Evolutionary conservation across 2,888 invertebrate genomes (phyloP).

Genomic region (Yponomeuta cagnagella): DNA sequence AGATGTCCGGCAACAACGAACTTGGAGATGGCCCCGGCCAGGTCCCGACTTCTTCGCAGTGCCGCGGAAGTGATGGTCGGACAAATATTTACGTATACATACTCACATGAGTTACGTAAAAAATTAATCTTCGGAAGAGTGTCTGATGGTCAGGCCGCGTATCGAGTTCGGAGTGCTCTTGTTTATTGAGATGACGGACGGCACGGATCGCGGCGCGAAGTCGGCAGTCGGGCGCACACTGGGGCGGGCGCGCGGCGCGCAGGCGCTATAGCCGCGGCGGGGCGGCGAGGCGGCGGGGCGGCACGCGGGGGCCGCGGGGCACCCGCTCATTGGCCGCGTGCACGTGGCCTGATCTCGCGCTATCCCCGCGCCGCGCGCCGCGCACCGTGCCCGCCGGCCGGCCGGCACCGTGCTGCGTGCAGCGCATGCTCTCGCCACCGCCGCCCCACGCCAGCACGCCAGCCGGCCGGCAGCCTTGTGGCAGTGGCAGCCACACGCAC

Average conservation of each 20-base stretch:
- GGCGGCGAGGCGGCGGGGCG: conserved; percentile 19
- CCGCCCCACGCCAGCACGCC: conserved; percentile 7
- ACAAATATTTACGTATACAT: not conserved
- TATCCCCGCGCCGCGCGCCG: conserved; percentile 15
- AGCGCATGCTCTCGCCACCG: conserved; percentile 25
- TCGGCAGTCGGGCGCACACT: conserved; percentile 20
- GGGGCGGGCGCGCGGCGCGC: conserved; percentile 23
- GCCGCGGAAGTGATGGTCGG: not conserved
- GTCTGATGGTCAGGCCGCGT: conserved; percentile 14
- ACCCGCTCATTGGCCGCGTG: conserved; percentile 85
- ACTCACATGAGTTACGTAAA: conserved; percentile 5
- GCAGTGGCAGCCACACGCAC: not conserved
- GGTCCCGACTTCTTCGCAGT: not conserved
- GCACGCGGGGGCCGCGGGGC: conserved; percentile 69
- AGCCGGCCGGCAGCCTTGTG: not conserved
- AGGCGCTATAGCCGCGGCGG: conserved; percentile 21
- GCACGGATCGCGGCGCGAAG: not conserved
- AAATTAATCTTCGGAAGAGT: conserved; percentile 17
- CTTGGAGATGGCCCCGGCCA: not conserved
- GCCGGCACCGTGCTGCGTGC: conserved; percentile 19
- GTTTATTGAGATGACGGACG: not conserved
- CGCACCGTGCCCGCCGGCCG: conserved; percentile 23
- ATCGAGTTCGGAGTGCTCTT: not conserved
- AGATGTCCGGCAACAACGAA: not conserved
- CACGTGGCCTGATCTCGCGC: conserved; percentile 58